Evolutionary conservation across 1,140 invertebrate species (phyloP).

Genomic region (Papilio polyxenes): DNA sequence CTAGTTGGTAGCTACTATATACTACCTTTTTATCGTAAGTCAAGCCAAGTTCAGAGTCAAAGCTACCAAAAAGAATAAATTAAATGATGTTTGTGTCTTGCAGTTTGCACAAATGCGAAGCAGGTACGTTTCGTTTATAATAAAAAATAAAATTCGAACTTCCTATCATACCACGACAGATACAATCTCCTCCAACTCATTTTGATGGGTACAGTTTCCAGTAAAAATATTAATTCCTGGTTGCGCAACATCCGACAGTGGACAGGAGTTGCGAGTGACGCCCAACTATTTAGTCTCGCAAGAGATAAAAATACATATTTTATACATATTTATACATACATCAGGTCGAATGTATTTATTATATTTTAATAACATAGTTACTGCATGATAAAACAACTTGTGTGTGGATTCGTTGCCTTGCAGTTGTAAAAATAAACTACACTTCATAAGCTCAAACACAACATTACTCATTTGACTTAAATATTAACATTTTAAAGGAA

Average conservation of each 20-base stretch:
- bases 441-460: background rate
- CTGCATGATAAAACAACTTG: background rate
- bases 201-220: too few relatives aligned
- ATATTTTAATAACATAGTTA: background rate
- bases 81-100: background rate
- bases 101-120: too few relatives aligned
- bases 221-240: too few relatives aligned
- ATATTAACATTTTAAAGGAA: conserved; percentile 16
- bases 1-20: background rate
- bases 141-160: background rate
- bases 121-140: too few relatives aligned
- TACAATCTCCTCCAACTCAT: too few relatives aligned
- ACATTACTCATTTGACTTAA: conserved; percentile 4
- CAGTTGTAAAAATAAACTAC: background rate
- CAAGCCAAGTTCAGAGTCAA: background rate
- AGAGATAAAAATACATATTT: too few relatives aligned
- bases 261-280: too few relatives aligned
- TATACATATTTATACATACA: background rate
- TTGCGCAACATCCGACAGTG: too few relatives aligned
- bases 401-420: background rate
- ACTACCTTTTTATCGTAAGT: background rate
- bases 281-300: too few relatives aligned
- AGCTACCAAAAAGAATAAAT: background rate
- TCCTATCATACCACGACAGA: background rate
- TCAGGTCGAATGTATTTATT: background rate